These are phyloP conservation scores for Procambarus virginalis DNA, from an alignment of 1,140 invertebrate species.

Conservation along the genomic window DNA sequence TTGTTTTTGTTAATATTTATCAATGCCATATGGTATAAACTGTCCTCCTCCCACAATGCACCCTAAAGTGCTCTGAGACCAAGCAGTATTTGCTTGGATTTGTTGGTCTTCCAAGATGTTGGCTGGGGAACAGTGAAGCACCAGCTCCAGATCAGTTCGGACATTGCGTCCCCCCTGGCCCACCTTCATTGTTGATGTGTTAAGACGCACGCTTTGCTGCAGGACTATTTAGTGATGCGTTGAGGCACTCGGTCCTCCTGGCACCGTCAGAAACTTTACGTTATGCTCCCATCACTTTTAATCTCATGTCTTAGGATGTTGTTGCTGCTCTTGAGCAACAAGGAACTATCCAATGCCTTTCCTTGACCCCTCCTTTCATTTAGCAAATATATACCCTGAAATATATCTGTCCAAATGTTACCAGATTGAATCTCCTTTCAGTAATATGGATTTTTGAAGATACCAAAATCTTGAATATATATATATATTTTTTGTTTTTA, in stretches of 20 bases:
- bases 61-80: conserved; percentile 28
- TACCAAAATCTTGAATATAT: not conserved
- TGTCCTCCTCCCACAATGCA: conserved; percentile 2
- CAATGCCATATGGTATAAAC: conserved; percentile 19
- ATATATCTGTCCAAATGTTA: conserved; percentile 34
- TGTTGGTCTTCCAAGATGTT: conserved; percentile 34
- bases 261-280: conserved; percentile 42
- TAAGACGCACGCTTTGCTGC: conserved; percentile 48
- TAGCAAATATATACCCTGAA: conserved; percentile 24
- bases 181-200: conserved; percentile 62
- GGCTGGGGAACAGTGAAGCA: conserved; percentile 49
- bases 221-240: conserved; percentile 53
- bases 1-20: conserved; percentile 4
- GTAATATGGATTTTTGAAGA: not conserved
- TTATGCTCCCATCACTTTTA: conserved; percentile 32
- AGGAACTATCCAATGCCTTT: conserved; percentile 30
- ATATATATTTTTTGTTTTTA: not conserved
- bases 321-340: conserved; percentile 9
- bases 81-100: conserved; percentile 29
- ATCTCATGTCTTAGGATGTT: not conserved
- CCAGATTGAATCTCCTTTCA: conserved; percentile 23
- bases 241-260: conserved; percentile 45
- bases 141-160: conserved; percentile 39
- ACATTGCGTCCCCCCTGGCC: conserved; percentile 35
- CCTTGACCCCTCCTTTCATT: conserved; percentile 21